Percentiles rank a stretch among this genome's conserved stretches.
These are phyloP conservation scores for Sebastes cheni DNA, from an alignment of 2,797 vertebrate species.

Conservation along the genomic window DNA sequence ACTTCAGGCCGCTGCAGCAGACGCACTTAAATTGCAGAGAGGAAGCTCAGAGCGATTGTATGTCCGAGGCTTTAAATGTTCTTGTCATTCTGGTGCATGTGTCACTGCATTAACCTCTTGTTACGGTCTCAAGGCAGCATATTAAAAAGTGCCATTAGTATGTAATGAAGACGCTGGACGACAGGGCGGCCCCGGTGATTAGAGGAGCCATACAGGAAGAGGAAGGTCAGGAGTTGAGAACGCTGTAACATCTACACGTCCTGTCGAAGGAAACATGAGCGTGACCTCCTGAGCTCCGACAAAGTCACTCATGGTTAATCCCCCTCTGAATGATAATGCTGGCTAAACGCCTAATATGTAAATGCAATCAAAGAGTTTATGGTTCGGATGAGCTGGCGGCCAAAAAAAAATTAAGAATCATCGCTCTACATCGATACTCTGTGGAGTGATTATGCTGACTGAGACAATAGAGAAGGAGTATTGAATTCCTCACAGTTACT, in stretches of 20 bases:
- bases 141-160: conserved; percentile 22
- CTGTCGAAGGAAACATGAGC: neutral
- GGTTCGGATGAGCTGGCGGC: conserved; percentile 13
- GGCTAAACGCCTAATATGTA: conserved; percentile 33
- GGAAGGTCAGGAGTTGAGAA: conserved; percentile 11
- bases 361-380: conserved; percentile 37
- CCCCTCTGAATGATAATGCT: neutral
- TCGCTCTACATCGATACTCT: conserved; percentile 11
- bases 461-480: conserved; percentile 9
- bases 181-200: neutral
- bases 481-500: conserved; percentile 40
- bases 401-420: conserved; percentile 5
- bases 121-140: neutral
- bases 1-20: neutral
- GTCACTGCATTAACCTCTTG: conserved; percentile 8
- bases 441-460: conserved; percentile 36
- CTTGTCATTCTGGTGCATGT: conserved; percentile 10
- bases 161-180: neutral
- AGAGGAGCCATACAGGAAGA: neutral
- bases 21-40: neutral
- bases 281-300: neutral
- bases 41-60: neutral
- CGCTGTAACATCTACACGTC: neutral
- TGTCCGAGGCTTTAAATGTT: neutral
- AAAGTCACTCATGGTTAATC: neutral